Percentiles rank a stretch among this genome's conserved stretches.
These are phyloP conservation scores for Prionailurus viverrinus DNA, from an alignment of 2,113 vertebrate species.

Conservation along the genomic window DNA sequence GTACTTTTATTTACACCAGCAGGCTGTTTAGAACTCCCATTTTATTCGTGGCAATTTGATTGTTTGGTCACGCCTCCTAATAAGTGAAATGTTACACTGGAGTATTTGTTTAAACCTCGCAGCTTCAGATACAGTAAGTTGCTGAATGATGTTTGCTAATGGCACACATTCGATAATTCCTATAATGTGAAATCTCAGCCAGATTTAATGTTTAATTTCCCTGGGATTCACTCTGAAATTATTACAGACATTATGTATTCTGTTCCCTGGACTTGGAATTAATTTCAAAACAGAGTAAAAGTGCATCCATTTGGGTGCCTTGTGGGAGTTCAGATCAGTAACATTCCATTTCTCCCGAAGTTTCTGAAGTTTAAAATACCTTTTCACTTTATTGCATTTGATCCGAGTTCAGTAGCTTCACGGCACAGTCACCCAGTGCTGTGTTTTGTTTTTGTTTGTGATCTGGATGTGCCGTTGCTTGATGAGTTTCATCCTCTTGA, in stretches of 20 bases:
- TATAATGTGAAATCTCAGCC: slow-evolving; percentile 88
- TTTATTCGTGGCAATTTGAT: slow-evolving; percentile 86
- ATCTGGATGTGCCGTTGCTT: slow-evolving; percentile 32
- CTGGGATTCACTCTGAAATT: slow-evolving; percentile 88
- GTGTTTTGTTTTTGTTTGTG: slow-evolving; percentile 58
- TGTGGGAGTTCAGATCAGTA: slow-evolving; percentile 84
- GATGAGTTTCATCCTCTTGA: not conserved
- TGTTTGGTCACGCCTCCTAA: slow-evolving; percentile 88
- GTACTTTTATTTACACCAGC: slow-evolving; percentile 81
- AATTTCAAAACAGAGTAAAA: slow-evolving; percentile 88
- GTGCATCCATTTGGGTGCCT: slow-evolving; percentile 85
- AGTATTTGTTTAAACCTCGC: slow-evolving; percentile 85
- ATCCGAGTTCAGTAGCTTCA: slow-evolving; percentile 62
- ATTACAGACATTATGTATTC: slow-evolving; percentile 88
- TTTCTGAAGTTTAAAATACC: slow-evolving; percentile 86
- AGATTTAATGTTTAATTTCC: slow-evolving; percentile 88
- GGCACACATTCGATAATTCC: slow-evolving; percentile 88
- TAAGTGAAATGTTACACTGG: slow-evolving; percentile 86
- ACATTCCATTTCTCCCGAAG: slow-evolving; percentile 84
- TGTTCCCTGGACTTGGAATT: slow-evolving; percentile 87
- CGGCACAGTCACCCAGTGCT: not conserved
- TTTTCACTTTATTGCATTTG: slow-evolving; percentile 79
- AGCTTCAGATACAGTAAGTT: slow-evolving; percentile 85
- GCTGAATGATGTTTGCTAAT: slow-evolving; percentile 89
- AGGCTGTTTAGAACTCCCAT: slow-evolving; percentile 76